Conservation (phyloP, 2,888 invertebrate genomes). For the Cephus spinipes region DNA sequence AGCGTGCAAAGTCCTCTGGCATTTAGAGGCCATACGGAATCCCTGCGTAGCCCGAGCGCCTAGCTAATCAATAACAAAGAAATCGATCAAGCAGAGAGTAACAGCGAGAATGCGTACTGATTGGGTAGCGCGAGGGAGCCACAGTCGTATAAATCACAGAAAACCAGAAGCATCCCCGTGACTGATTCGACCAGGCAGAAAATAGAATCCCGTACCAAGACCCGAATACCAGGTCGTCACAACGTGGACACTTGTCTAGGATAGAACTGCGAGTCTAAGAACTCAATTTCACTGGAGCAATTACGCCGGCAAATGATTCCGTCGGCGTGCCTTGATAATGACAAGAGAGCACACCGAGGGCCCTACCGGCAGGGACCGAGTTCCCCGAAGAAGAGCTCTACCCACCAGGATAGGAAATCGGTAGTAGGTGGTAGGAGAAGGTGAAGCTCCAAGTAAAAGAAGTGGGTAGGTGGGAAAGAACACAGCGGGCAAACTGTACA, state of each 20-base stretch:
- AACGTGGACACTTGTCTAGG: background rate
- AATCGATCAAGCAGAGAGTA: background rate
- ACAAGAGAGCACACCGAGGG: constrained; percentile 25
- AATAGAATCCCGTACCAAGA: background rate
- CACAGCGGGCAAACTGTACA: background rate
- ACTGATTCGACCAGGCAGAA: background rate
- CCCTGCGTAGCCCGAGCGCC: background rate
- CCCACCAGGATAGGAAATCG: background rate
- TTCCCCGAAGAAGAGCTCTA: background rate
- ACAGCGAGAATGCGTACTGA: background rate
- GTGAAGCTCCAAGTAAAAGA: background rate
- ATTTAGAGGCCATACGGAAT: background rate
- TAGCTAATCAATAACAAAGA: background rate
- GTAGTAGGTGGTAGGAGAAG: background rate
- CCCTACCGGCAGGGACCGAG: background rate
- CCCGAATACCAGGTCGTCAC: background rate
- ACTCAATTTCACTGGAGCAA: constrained; percentile 46
- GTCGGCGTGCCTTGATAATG: constrained; percentile 39
- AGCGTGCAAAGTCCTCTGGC: background rate
- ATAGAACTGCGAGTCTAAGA: constrained; percentile 32
- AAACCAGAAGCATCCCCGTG: background rate
- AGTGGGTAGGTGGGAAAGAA: background rate
- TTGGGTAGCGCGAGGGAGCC: background rate
- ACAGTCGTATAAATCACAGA: background rate
- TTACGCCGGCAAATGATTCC: constrained; percentile 41